Evolutionary conservation across 2,888 invertebrate species (phyloP), one percentile per base, ranked within the genome.

Genomic region (Pandemis cinnamomeana): DNA sequence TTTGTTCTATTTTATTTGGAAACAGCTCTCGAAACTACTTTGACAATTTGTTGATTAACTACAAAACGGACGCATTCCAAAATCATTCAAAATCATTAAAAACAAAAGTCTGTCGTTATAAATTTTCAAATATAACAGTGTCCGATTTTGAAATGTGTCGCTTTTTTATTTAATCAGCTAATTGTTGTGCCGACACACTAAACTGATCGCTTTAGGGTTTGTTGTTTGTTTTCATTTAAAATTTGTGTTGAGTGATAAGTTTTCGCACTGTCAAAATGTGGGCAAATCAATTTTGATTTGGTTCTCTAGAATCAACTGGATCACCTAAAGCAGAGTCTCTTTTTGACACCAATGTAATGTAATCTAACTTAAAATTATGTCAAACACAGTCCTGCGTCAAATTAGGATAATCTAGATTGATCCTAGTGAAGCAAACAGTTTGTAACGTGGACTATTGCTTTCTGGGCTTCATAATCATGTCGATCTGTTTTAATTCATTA

Each of bases 301-400:
- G 41, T n/a, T 15, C 67, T 53, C 48, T 58, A 27, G 58, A 11
- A 58, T 58, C 58, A 58, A 55, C 55, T 20, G 15, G 55, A 55
- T 55, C 15, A 15, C 15, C 20, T n/a, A 8, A 5, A 8, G 20
- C 51, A n/a, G 15, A 5, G 20, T 55, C 55, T 55, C 55, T 55
- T 55, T 20, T 55, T 20, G 55, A 55, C 15, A 20, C 8, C 20
- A 4, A 7, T n/a, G 0, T 53, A 48, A 8, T 48, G 8, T 44
- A 44, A 44, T 44, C 7, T 5, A 36, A 36, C 27, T 27, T 27
- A 2, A 27, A 27, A 27, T 27, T 27, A 27, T 44, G 44, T 44
- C 2, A 44, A 44, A 44, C 8, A 44, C 0, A 44, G 44, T 7
- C 8, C 44, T 2, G 48, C 10, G 48, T 48, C 48, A 55, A 55